Percentiles rank a stretch among this genome's conserved stretches.
These are phyloP conservation scores for Lepas anatifera DNA, from an alignment of 2,888 invertebrate genomes.

Conservation along the genomic window DNA sequence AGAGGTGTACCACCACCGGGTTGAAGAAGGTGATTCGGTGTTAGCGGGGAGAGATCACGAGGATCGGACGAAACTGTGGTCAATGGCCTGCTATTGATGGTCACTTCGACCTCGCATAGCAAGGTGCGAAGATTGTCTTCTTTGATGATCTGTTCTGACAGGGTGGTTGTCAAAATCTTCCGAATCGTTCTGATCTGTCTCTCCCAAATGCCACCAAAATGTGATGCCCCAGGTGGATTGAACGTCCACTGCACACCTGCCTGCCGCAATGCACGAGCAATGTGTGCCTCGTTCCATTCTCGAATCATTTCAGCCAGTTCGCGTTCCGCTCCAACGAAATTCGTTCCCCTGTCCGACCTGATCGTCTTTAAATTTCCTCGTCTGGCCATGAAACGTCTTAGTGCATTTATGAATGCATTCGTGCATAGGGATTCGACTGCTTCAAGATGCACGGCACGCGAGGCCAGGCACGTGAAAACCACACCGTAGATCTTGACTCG, in stretches of 20 bases:
- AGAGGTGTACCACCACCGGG: neutral
- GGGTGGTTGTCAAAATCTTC: neutral
- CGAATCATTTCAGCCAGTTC: neutral
- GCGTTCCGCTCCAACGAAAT: neutral
- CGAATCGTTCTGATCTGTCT: conserved; percentile 13
- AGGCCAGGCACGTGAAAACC: no score
- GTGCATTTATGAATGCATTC: no score
- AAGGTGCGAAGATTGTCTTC: no score
- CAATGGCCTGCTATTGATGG: neutral
- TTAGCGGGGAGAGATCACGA: neutral
- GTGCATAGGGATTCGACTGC: no score
- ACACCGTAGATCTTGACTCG: no score
- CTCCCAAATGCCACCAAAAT: conserved; percentile 16
- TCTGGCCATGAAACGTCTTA: no score
- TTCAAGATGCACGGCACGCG: no score
- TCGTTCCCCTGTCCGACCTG: no score
- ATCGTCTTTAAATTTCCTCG: no score
- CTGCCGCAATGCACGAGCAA: neutral
- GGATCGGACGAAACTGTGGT: neutral
- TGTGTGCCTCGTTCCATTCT: neutral
- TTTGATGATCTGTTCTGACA: neutral
- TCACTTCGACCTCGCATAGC: neutral
- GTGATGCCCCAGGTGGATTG: conserved; percentile 11
- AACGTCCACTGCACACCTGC: neutral
- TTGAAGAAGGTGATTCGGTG: neutral